A percentile compares a stretch with the other conserved stretches of the same genome.
phyloP scores from a whole-genome alignment of 1,140 invertebrate species.

The Zaprionus kolodkinae region DNA sequence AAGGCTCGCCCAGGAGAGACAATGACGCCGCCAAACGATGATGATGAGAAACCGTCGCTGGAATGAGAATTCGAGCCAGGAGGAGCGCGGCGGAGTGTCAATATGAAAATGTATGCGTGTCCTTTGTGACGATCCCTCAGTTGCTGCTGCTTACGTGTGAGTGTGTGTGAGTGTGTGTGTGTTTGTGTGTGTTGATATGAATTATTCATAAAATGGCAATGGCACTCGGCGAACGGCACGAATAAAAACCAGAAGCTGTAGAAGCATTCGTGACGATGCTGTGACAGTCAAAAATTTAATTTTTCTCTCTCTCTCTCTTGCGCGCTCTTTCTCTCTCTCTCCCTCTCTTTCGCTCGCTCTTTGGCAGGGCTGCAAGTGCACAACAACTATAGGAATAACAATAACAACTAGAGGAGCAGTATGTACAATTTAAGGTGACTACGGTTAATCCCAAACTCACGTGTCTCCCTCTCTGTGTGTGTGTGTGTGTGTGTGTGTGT shows the following conservation, averaged over 20 bases:
- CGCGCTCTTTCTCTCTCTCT: background rate
- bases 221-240: constrained; percentile 61
- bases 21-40: constrained; percentile 73
- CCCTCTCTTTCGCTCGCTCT: background rate
- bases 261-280: constrained; percentile 56
- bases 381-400: constrained; percentile 7
- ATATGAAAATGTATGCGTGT: constrained; percentile 78
- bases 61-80: constrained; percentile 56
- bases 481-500: no score
- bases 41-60: constrained; percentile 68
- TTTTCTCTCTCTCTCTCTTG: constrained; percentile 18
- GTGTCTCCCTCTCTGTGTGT: background rate
- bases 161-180: constrained; percentile 15
- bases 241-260: constrained; percentile 64
- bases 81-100: constrained; percentile 65
- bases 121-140: constrained; percentile 38
- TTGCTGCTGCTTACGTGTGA: constrained; percentile 2
- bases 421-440: constrained; percentile 31
- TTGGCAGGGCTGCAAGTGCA: constrained; percentile 13
- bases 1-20: constrained; percentile 62
- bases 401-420: constrained; percentile 22
- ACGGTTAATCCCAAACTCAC: constrained; percentile 24
- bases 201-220: constrained; percentile 82
- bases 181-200: constrained; percentile 70
- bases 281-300: constrained; percentile 46